phyloP scores from a whole-genome alignment of 2,888 invertebrate species.

The Biston stratarius region DNA sequence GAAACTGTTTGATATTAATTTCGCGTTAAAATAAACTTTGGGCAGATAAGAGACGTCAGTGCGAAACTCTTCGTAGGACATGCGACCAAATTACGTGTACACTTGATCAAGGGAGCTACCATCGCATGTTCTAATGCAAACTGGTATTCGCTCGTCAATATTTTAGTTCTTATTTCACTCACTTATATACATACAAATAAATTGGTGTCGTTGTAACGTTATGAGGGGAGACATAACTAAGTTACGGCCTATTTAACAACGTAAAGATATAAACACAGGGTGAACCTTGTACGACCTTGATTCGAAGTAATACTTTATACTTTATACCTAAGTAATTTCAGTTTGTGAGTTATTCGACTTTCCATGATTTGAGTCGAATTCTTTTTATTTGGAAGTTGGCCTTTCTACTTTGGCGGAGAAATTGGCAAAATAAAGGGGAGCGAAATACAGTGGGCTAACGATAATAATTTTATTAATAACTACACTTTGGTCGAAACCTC shows the following conservation, averaged over 20 bases:
- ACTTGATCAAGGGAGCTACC: not conserved
- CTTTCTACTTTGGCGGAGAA: too few relatives aligned
- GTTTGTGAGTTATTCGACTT: not conserved
- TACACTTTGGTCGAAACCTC: too few relatives aligned
- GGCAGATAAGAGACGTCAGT: not conserved
- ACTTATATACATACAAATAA: not conserved
- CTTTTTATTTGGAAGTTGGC: too few relatives aligned
- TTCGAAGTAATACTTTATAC: not conserved
- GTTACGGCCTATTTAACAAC: conserved; percentile 23
- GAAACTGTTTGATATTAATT: too few relatives aligned
- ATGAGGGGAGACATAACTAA: conserved; percentile 16
- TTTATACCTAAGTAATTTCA: not conserved
- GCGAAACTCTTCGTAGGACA: not conserved
- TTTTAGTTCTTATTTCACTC: not conserved
- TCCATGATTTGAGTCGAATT: not conserved
- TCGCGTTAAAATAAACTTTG: too few relatives aligned
- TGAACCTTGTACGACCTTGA: not conserved
- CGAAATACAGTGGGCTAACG: too few relatives aligned
- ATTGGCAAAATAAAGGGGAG: too few relatives aligned
- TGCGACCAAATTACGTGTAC: not conserved
- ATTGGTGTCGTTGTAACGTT: not conserved
- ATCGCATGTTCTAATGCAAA: not conserved
- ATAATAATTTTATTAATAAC: too few relatives aligned
- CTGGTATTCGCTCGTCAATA: not conserved
- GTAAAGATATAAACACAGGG: conserved; percentile 3